Conservation (phyloP, 2,888 invertebrate genomes). For the Teleogryllus oceanicus region DNA sequence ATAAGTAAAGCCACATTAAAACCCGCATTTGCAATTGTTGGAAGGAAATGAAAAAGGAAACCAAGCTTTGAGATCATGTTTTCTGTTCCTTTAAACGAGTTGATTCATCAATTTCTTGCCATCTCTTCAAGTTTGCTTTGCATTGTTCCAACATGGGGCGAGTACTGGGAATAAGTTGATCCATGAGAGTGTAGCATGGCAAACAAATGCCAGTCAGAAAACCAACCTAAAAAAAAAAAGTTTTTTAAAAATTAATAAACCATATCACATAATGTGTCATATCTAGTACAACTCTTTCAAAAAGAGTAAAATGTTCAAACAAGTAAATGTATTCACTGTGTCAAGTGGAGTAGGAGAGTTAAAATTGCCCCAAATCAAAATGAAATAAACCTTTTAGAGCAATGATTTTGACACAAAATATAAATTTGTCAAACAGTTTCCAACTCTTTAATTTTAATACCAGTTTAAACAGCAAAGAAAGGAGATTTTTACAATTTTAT, state of each 20-base stretch:
- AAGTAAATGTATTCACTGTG: no score
- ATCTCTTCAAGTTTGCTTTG: conserved; percentile 58
- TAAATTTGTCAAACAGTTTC: no score
- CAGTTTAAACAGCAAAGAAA: no score
- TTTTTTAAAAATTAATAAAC: not conserved
- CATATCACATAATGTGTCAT: not conserved
- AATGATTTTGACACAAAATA: no score
- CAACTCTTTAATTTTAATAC: no score
- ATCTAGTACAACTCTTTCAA: not conserved
- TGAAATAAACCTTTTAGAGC: no score
- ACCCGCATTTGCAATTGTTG: not conserved
- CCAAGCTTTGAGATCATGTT: not conserved
- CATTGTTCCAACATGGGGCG: conserved; percentile 67
- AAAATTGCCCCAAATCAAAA: no score
- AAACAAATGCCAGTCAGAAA: conserved; percentile 77
- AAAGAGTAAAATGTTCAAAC: not conserved
- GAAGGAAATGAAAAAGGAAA: not conserved
- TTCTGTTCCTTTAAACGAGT: conserved; percentile 25
- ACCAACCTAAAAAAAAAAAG: conserved; percentile 57
- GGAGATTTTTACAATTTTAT: no score
- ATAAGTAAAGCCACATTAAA: not conserved
- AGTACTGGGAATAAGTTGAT: conserved; percentile 66
- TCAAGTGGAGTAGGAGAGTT: no score
- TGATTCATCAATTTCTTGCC: conserved; percentile 53
- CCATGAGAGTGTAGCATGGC: conserved; percentile 71